Conservation (phyloP, 2,113 vertebrate genomes). For the Phylloscopus trochilus region DNA sequence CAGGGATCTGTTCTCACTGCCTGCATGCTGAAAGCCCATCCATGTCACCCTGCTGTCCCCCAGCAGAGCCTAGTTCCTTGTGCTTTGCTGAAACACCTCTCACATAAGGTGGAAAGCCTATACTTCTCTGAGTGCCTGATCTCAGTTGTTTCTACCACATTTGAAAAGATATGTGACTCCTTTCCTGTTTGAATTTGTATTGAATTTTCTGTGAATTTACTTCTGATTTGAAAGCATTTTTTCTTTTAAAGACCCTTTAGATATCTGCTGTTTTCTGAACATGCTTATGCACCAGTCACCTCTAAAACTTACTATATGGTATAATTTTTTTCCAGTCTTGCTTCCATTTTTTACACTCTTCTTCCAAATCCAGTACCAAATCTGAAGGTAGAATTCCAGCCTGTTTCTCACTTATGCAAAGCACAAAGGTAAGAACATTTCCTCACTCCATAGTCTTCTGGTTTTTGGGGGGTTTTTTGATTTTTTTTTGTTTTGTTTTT, state of each 20-base stretch:
- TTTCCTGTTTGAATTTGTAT: background rate
- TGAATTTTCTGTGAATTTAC: background rate
- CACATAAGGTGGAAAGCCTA: background rate
- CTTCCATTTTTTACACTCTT: background rate
- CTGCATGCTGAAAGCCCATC: background rate
- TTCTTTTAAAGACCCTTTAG: background rate
- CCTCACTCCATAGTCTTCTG: background rate
- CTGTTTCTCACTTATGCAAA: background rate
- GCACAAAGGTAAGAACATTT: background rate
- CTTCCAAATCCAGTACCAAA: background rate
- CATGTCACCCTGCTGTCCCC: background rate
- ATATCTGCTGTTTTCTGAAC: background rate
- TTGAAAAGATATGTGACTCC: background rate
- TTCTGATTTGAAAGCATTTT: background rate
- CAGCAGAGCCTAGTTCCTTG: background rate
- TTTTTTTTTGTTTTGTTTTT: too few species aligned
- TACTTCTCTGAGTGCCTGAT: background rate
- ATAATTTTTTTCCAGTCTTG: background rate
- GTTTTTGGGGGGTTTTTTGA: accelerated
- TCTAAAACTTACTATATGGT: background rate
- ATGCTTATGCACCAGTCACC: background rate
- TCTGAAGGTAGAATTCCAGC: background rate
- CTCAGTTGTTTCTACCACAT: background rate
- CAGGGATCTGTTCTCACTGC: background rate
- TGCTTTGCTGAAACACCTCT: background rate